Percentiles rank a stretch among this genome's conserved stretches.
Conservation (phyloP, 2,113 vertebrate species). For the Trinectes maculatus region DNA sequence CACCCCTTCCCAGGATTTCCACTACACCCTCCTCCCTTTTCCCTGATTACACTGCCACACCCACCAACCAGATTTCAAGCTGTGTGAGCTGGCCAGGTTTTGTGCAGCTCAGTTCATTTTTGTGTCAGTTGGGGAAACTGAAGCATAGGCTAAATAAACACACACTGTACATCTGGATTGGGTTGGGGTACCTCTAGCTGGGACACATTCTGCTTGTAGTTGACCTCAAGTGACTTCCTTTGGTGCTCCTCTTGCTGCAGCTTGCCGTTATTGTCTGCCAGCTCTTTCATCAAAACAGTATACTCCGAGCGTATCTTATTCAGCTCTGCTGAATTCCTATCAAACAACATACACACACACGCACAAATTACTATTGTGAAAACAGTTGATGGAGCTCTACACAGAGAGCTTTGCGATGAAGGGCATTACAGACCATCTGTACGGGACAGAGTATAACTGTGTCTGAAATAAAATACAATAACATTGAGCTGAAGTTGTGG, state of each 20-base stretch:
- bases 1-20: slow-evolving; percentile 56
- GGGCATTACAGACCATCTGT: neutral
- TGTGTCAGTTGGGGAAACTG: slow-evolving; percentile 30
- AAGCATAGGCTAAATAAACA: slow-evolving; percentile 54
- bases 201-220: slow-evolving; percentile 86
- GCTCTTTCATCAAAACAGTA: slow-evolving; percentile 88
- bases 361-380: neutral
- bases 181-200: slow-evolving; percentile 81
- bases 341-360: slow-evolving; percentile 7
- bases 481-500: slow-evolving; percentile 7
- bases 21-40: slow-evolving; percentile 55
- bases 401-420: slow-evolving; percentile 1
- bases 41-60: slow-evolving; percentile 44
- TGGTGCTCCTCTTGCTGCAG: slow-evolving; percentile 95
- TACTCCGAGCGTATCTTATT: slow-evolving; percentile 94
- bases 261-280: slow-evolving; percentile 90
- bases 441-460: neutral
- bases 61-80: slow-evolving; percentile 23
- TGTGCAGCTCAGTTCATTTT: slow-evolving; percentile 26
- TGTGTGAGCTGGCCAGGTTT: slow-evolving; percentile 5
- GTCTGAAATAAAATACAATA: neutral
- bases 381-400: slow-evolving; percentile 9
- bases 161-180: slow-evolving; percentile 55
- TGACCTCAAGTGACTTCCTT: slow-evolving; percentile 94
- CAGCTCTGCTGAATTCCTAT: slow-evolving; percentile 93